Conservation (phyloP, 2,113 vertebrate genomes). For the Alligator mississippiensis region DNA sequence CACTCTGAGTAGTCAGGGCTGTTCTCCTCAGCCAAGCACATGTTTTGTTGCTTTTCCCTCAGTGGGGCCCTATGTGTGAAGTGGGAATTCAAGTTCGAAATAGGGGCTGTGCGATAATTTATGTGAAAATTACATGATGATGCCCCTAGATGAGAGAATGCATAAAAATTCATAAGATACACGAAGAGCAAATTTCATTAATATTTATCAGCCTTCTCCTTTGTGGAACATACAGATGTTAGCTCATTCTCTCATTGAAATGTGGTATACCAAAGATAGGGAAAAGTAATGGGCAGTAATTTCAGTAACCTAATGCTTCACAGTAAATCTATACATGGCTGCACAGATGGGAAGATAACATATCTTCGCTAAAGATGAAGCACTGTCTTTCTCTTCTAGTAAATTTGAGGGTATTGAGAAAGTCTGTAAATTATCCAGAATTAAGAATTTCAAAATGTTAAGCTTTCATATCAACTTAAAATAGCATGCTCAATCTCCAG, state of each 20-base stretch:
- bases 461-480: no score
- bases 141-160: constrained; percentile 65
- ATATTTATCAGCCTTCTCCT: constrained; percentile 72
- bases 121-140: constrained; percentile 63
- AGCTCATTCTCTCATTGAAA: constrained; percentile 72
- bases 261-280: constrained; percentile 56
- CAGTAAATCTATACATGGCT: background rate
- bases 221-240: constrained; percentile 73
- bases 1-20: constrained; percentile 14
- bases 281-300: constrained; percentile 64
- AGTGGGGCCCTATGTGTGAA: constrained; percentile 14
- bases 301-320: constrained; percentile 45
- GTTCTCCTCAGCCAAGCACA: constrained; percentile 15
- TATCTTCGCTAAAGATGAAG: background rate
- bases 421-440: background rate
- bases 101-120: constrained; percentile 64
- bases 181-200: constrained; percentile 72
- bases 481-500: no score
- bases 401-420: constrained; percentile 12
- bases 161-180: constrained; percentile 74
- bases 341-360: background rate
- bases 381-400: background rate
- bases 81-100: constrained; percentile 68
- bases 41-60: constrained; percentile 44
- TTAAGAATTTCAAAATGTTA: background rate